phyloP scores from a whole-genome alignment of 2,797 vertebrate genomes.

The Hippoglossus hippoglossus region DNA sequence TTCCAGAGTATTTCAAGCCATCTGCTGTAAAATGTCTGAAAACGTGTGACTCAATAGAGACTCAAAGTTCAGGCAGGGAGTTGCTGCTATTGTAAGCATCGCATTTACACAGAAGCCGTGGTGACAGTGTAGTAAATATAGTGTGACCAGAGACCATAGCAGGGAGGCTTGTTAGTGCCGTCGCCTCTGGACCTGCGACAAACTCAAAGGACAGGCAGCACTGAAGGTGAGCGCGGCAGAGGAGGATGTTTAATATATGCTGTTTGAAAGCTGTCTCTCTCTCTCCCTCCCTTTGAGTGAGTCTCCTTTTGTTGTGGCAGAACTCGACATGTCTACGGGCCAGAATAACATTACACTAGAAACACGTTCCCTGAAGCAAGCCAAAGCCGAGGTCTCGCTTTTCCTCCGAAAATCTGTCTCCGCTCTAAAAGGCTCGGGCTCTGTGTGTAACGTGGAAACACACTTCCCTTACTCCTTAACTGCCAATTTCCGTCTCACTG shows the following conservation, averaged over 20 bases:
- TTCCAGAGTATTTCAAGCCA: not conserved
- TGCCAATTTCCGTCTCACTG: slow-evolving; percentile 43
- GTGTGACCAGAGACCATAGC: slow-evolving; percentile 51
- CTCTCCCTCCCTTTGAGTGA: slow-evolving; percentile 8
- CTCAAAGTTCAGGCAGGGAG: slow-evolving; percentile 19
- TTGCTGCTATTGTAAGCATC: not conserved
- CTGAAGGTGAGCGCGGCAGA: slow-evolving; percentile 56
- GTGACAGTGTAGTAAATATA: slow-evolving; percentile 48
- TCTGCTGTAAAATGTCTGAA: not conserved
- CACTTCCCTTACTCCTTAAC: slow-evolving; percentile 25
- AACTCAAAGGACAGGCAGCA: slow-evolving; percentile 56
- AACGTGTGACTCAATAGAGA: not conserved
- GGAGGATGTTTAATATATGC: slow-evolving; percentile 72
- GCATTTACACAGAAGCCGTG: slow-evolving; percentile 31
- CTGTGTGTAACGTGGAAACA: slow-evolving; percentile 29
- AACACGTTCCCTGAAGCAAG: slow-evolving; percentile 68
- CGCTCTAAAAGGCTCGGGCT: slow-evolving; percentile 33
- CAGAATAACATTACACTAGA: slow-evolving; percentile 69
- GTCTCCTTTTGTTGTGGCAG: slow-evolving; percentile 62
- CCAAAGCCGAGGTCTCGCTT: slow-evolving; percentile 43
- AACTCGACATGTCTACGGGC: slow-evolving; percentile 61
- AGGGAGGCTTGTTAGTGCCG: slow-evolving; percentile 62
- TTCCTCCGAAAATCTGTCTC: slow-evolving; percentile 33
- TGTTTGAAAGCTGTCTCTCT: slow-evolving; percentile 62
- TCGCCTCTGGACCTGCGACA: slow-evolving; percentile 51